Percentiles rank a stretch among this genome's conserved stretches.
Conservation (phyloP, 2,797 vertebrate species). For the Rallus crepitans region DNA sequence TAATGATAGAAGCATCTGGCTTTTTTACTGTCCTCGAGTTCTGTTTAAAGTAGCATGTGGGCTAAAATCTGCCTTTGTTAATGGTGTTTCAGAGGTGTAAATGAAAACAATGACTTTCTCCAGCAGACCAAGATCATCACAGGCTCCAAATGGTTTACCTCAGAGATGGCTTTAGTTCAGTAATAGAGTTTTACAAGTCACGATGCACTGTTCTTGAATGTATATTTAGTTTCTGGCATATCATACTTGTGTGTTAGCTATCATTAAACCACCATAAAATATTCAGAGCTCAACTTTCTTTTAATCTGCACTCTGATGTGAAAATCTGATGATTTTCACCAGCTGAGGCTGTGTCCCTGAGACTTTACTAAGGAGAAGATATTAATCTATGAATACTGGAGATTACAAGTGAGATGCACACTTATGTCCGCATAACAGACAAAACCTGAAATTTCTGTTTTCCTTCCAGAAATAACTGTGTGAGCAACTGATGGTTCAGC, state of each 20-base stretch:
- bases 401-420: background rate
- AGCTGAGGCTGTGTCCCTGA: background rate
- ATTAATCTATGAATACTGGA: background rate
- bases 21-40: background rate
- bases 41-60: background rate
- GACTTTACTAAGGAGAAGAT: background rate
- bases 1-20: slow-evolving; percentile 2
- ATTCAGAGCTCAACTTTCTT: background rate
- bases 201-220: background rate
- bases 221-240: background rate
- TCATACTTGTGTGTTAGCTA: background rate
- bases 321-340: background rate
- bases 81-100: background rate
- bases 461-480: background rate
- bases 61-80: background rate
- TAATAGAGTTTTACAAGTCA: background rate
- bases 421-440: background rate
- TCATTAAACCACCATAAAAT: background rate
- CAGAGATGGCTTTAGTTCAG: background rate
- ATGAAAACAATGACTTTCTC: slow-evolving; percentile 14
- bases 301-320: background rate
- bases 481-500: background rate
- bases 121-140: background rate
- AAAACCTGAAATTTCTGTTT: background rate
- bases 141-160: background rate